A percentile compares a stretch with the other conserved stretches of the same genome.
Evolutionary conservation across 2,113 vertebrate genomes (phyloP).

Genomic region (Hystrix cristata): DNA sequence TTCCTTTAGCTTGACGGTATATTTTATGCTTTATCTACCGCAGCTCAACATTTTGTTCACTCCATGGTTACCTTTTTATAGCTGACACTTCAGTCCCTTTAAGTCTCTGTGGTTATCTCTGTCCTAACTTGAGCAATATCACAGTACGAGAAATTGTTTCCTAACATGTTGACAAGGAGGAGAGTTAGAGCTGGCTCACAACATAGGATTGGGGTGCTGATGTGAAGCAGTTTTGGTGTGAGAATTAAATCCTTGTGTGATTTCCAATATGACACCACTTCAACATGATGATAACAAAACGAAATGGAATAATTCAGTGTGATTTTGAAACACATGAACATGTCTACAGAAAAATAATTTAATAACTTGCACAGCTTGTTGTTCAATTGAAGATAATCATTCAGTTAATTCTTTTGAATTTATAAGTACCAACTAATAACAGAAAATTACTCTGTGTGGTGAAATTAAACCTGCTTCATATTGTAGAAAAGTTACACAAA

Average conservation of each 20-base stretch:
- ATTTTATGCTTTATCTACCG: not conserved
- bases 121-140: not conserved
- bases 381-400: not conserved
- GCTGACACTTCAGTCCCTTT: not conserved
- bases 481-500: constrained; percentile 14
- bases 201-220: not conserved
- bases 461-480: constrained; percentile 5
- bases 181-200: not conserved
- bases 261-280: not conserved
- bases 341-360: not conserved
- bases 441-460: constrained; percentile 17
- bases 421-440: not conserved
- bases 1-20: not conserved
- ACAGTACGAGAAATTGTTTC: not conserved
- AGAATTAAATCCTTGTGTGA: not conserved
- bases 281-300: not conserved
- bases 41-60: not conserved
- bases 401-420: constrained; percentile 11
- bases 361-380: not conserved
- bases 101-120: not conserved
- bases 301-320: not conserved
- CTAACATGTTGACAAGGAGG: not conserved
- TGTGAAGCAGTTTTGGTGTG: not conserved
- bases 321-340: constrained; percentile 1
- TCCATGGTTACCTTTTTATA: too few relatives aligned